Percentiles rank a stretch among this genome's conserved stretches.
Conservation (phyloP, 2,888 invertebrate species). For the Hirtodrosophila duncani region DNA sequence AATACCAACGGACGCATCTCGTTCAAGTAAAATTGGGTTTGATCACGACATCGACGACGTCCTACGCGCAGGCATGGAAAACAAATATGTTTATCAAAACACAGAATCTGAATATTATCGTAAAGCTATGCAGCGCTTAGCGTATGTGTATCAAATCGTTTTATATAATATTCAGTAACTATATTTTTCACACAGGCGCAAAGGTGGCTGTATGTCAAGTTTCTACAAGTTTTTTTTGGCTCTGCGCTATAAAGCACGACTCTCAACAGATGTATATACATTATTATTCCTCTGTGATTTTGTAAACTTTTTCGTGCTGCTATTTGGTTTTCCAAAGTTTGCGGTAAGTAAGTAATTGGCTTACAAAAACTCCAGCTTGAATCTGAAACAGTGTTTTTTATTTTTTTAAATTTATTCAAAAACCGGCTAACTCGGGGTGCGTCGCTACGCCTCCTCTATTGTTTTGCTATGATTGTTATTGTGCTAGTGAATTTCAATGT, state of each 20-base stretch:
- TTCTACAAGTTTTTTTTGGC: slow-evolving; percentile 85
- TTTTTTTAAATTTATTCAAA: too few species aligned
- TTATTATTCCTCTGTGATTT: slow-evolving; percentile 99
- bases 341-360: slow-evolving; percentile 84
- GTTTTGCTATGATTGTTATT: too few species aligned
- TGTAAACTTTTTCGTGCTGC: slow-evolving; percentile 95
- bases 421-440: too few species aligned
- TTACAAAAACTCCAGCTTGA: too few species aligned
- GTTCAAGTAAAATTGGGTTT: slow-evolving; percentile 14
- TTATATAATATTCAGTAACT: neutral
- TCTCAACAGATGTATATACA: slow-evolving; percentile 86
- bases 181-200: slow-evolving; percentile 16
- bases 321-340: slow-evolving; percentile 96
- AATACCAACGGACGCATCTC: neutral
- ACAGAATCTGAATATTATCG: slow-evolving; percentile 50
- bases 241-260: slow-evolving; percentile 63
- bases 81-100: slow-evolving; percentile 47
- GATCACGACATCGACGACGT: slow-evolving; percentile 44
- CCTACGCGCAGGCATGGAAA: slow-evolving; percentile 35
- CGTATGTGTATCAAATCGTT: slow-evolving; percentile 23
- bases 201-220: slow-evolving; percentile 32
- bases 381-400: too few species aligned
- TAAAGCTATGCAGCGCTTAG: slow-evolving; percentile 26
- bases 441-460: too few species aligned
- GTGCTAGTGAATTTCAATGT: too few species aligned